phyloP scores from a whole-genome alignment of 2,113 vertebrate genomes.

The Strix aluco region DNA sequence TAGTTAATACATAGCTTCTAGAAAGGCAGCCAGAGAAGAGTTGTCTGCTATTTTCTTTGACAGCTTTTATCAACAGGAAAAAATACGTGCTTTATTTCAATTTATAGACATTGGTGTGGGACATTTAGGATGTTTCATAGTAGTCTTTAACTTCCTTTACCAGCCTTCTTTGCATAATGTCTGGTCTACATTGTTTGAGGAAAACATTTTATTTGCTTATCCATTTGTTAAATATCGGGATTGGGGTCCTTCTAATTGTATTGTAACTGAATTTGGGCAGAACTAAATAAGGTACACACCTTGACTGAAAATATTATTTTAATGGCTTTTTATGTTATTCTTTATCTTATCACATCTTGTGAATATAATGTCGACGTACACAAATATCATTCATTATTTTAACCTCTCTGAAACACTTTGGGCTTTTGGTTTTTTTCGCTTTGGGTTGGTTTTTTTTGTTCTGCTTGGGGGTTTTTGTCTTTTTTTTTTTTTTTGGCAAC shows the following conservation, averaged over 20 bases:
- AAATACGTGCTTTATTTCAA: background rate
- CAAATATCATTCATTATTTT: background rate
- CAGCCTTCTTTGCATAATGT: background rate
- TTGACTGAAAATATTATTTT: background rate
- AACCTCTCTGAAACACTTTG: background rate
- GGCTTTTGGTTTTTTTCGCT: background rate
- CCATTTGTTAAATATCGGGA: background rate
- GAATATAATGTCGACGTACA: background rate
- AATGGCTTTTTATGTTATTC: background rate
- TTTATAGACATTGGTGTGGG: background rate
- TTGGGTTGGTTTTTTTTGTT: background rate
- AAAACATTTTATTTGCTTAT: background rate
- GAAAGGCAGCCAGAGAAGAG: background rate
- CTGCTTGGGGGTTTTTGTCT: background rate
- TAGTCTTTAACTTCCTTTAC: background rate
- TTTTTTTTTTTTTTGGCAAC: background rate
- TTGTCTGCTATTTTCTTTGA: background rate
- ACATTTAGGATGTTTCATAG: background rate
- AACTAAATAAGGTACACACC: background rate
- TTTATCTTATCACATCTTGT: background rate
- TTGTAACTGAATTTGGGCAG: background rate
- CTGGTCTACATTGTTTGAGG: background rate
- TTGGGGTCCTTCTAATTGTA: background rate
- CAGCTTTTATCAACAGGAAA: background rate
- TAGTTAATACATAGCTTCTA: background rate